Base-by-base conservation (phyloP, 2,113 vertebrate genomes). In the Herpailurus yagouaroundi region DNA sequence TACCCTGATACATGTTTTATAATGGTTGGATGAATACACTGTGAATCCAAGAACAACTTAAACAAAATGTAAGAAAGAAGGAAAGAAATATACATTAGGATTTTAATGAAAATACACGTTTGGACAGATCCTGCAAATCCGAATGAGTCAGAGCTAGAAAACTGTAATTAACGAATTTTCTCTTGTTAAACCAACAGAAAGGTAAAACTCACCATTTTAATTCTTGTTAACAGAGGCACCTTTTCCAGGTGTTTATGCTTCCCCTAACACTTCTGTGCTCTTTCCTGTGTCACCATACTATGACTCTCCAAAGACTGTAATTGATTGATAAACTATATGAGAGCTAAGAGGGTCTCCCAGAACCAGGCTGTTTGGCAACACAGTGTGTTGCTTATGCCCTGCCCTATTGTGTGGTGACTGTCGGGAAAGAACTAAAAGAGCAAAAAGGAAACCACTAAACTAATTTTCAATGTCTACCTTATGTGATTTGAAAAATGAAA, bases 401-500 rank as follows among this genome's bases (percentile, higher is more conserved):
- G 33, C 0, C 15, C 8, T 15, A 29, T 25, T 89, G 14, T 12
- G 8, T 93, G 64, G 7, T 38, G 68, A 83, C 7, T 92, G 3
- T 91, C 7, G 79, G 16, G 57, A 89, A 95, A 64, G n/a, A 89
- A 91, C 60, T 74, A 57, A 91, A 97, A 74, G 48, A 25, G 7
- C 3, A 10, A 41, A 93, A 95, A 95, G 31, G 2, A 71, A 86
- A 63, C 38, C 29, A 57, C 33, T 41, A 66, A 73, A 82, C 16
- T 82, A 64, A 92, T 77, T 93, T 94, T 64, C 18, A 85, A 52
- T 52, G 73, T 36, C 79, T 89, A 38, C 18, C 23, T 91, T 94
- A 85, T 21, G 64, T 93, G 21, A 3, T 80, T 52, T 95, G 83
- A 74, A 82, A 77, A 97, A 94, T 93, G 14, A 91, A 98, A 86